A percentile compares a stretch with the other conserved stretches of the same genome.
These are phyloP conservation scores for Tribolium freemani DNA, from an alignment of 2,888 invertebrate genomes.

Conservation along the genomic window DNA sequence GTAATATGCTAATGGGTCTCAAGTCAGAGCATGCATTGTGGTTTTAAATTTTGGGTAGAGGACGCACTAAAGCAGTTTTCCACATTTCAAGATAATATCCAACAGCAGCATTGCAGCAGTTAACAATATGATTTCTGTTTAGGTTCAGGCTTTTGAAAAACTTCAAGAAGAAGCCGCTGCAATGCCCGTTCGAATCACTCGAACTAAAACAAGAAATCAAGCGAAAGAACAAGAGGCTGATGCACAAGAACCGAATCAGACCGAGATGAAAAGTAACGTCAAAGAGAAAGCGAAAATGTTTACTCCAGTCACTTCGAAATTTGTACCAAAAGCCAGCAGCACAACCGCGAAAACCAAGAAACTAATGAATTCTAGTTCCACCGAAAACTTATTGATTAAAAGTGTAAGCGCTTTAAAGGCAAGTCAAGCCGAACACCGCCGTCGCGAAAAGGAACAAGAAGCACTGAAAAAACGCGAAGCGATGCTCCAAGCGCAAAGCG, in stretches of 20 bases:
- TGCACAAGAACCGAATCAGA: neutral
- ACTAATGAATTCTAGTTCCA: slow-evolving; percentile 1
- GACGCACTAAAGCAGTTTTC: too few species aligned
- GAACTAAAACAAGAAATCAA: slow-evolving; percentile 66
- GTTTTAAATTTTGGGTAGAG: too few species aligned
- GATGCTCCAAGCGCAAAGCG: slow-evolving; percentile 72
- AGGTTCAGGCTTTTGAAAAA: slow-evolving; percentile 72
- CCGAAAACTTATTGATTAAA: slow-evolving; percentile 43
- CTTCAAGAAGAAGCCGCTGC: slow-evolving; percentile 52
- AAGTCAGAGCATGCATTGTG: too few species aligned
- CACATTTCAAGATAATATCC: too few species aligned
- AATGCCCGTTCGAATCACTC: slow-evolving; percentile 60
- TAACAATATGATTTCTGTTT: neutral
- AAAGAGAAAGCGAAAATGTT: slow-evolving; percentile 51
- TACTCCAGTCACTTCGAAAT: slow-evolving; percentile 49
- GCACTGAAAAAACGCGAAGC: slow-evolving; percentile 73
- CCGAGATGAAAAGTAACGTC: slow-evolving; percentile 34
- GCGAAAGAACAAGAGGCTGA: slow-evolving; percentile 35
- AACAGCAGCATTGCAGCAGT: too few species aligned
- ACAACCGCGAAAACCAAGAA: slow-evolving; percentile 32
- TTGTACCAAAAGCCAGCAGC: slow-evolving; percentile 47
- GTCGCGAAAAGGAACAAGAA: slow-evolving; percentile 53
- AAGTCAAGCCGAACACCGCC: slow-evolving; percentile 56
- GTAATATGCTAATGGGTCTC: too few species aligned
- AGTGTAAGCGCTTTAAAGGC: slow-evolving; percentile 56